Evolutionary conservation across 2,113 vertebrate species (phyloP).

Genomic region (Apaloderma vittatum): DNA sequence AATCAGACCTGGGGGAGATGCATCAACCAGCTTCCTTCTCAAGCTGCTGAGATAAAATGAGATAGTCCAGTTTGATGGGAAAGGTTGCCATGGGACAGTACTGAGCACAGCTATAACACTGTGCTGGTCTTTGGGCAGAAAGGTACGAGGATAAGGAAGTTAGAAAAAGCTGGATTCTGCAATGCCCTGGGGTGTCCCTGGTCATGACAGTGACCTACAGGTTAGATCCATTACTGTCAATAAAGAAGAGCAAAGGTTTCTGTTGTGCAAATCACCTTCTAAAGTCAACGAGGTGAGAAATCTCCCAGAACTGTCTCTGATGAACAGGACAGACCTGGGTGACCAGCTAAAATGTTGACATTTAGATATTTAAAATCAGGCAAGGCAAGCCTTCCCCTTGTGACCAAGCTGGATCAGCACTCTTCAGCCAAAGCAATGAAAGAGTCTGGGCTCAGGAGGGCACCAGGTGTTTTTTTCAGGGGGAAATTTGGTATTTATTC

Average conservation of each 20-base stretch:
- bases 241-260: not conserved
- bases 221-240: not conserved
- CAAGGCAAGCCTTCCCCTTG: not conserved
- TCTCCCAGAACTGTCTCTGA: not conserved
- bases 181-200: not conserved
- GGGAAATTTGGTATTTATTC: not conserved
- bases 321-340: not conserved
- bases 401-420: too few species aligned
- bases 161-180: not conserved
- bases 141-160: too few species aligned
- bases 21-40: not conserved
- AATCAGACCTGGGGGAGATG: not conserved
- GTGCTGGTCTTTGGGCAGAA: not conserved
- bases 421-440: not conserved
- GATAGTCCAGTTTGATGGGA: too few species aligned
- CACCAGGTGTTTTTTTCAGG: not conserved
- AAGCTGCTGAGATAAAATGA: not conserved
- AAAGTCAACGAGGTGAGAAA: not conserved
- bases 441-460: not conserved
- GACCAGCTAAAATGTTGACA: not conserved
- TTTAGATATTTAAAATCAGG: not conserved
- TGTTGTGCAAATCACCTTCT: not conserved
- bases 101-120: not conserved
- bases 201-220: not conserved
- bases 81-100: not conserved